Evolutionary conservation across 2,888 invertebrate genomes (phyloP).

Genomic region (Sarcophaga subvicina): DNA sequence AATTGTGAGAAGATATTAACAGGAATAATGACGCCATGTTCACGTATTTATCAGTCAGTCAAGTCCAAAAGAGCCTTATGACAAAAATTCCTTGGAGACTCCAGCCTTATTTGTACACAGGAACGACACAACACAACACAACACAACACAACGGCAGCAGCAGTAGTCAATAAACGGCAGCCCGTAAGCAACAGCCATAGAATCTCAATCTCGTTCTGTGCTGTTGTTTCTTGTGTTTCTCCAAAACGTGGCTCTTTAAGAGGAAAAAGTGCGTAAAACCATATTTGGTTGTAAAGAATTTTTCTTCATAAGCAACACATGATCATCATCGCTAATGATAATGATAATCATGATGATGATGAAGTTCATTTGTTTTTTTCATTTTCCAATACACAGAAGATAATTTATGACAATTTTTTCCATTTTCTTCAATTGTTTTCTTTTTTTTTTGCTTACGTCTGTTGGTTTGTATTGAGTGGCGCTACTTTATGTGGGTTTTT

Average conservation of each 20-base stretch:
- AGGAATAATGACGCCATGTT: constrained; percentile 70
- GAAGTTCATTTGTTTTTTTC: background rate
- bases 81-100: constrained; percentile 70
- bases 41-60: constrained; percentile 40
- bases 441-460: background rate
- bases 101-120: constrained; percentile 68
- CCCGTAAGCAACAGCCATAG: background rate
- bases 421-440: no score
- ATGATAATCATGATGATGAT: background rate
- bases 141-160: constrained; percentile 44
- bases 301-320: constrained; percentile 57
- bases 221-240: background rate
- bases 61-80: constrained; percentile 52
- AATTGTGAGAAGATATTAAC: constrained; percentile 70
- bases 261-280: constrained; percentile 61
- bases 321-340: constrained; percentile 50
- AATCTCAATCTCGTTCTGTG: background rate
- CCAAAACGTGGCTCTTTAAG: background rate
- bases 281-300: constrained; percentile 65
- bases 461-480: constrained; percentile 45
- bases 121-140: constrained; percentile 40
- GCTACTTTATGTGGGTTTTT: constrained; percentile 68
- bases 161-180: constrained; percentile 5
- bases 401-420: background rate
- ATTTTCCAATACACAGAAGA: constrained; percentile 28